phyloP scores from a whole-genome alignment of 2,888 invertebrate species.

The Gymnosoma rotundatum region DNA sequence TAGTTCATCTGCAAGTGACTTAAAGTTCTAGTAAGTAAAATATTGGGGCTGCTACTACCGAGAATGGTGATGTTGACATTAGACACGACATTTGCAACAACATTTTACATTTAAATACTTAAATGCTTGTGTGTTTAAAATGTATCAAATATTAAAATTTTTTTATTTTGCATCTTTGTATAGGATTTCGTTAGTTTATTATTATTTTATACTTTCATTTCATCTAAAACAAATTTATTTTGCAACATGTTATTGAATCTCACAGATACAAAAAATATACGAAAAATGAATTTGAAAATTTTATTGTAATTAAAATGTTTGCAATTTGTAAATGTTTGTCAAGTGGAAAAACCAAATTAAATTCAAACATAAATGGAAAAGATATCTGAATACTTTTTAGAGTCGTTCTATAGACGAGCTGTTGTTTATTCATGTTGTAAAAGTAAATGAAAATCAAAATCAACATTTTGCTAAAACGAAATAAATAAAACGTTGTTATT shows the following conservation, averaged over 20 bases:
- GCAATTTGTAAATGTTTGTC: constrained; percentile 78
- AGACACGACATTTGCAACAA: constrained; percentile 51
- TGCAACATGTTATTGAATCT: constrained; percentile 57
- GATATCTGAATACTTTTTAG: constrained; percentile 19
- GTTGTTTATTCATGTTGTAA: constrained; percentile 45
- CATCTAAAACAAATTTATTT: constrained; percentile 64
- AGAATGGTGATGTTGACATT: constrained; percentile 30
- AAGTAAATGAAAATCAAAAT: constrained; percentile 50
- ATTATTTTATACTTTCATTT: constrained; percentile 62
- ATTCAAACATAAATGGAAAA: constrained; percentile 22
- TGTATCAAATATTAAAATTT: not conserved
- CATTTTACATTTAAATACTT: constrained; percentile 25
- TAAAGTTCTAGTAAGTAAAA: constrained; percentile 16
- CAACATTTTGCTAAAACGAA: not conserved
- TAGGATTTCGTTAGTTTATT: constrained; percentile 42
- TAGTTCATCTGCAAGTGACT: constrained; percentile 50
- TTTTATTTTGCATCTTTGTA: constrained; percentile 1
- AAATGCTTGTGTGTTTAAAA: constrained; percentile 13
- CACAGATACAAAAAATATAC: constrained; percentile 9
- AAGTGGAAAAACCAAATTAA: constrained; percentile 70
- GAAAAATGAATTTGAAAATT: constrained; percentile 43
- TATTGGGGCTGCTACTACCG: constrained; percentile 15
- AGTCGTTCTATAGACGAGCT: constrained; percentile 27
- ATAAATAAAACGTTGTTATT: too few species aligned
- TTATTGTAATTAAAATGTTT: constrained; percentile 76